A percentile compares a stretch with the other conserved stretches of the same genome.
These are phyloP conservation scores for Siniperca knerii DNA, from an alignment of 2,113 vertebrate genomes.

Conservation along the genomic window DNA sequence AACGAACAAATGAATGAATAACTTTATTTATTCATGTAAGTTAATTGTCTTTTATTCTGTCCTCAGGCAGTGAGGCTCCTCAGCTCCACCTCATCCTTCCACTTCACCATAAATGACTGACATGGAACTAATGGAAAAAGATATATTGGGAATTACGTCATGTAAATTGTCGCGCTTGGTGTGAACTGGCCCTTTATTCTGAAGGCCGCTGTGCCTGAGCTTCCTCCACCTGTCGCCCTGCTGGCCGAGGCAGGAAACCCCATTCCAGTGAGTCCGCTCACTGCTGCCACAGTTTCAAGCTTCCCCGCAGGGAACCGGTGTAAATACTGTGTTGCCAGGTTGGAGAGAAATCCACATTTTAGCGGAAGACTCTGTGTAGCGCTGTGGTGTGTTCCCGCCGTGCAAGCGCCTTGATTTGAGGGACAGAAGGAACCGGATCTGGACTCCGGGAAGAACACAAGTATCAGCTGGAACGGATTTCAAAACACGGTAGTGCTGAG, in stretches of 20 bases:
- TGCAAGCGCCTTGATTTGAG: background rate
- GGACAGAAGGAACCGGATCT: slow-evolving; percentile 21
- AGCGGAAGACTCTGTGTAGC: background rate
- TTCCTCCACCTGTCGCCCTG: slow-evolving; percentile 44
- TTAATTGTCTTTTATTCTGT: too few species aligned
- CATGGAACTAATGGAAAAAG: too few species aligned
- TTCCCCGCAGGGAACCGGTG: fast-evolving
- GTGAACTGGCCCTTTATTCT: background rate
- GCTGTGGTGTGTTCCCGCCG: background rate
- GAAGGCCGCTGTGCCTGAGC: background rate
- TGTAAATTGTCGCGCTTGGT: too few species aligned
- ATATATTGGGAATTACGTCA: too few species aligned
- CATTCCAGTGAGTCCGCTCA: fast-evolving
- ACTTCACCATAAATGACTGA: too few species aligned
- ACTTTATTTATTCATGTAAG: too few species aligned
- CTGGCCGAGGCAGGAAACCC: slow-evolving; percentile 2
- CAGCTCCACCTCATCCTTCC: too few species aligned
- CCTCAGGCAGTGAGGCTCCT: too few species aligned
- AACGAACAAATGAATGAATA: too few species aligned
- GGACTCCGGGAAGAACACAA: background rate
- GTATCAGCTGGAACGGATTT: slow-evolving; percentile 40
- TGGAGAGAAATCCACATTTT: slow-evolving; percentile 1
- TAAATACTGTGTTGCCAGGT: slow-evolving; percentile 66
- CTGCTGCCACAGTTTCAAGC: slow-evolving; percentile 19
- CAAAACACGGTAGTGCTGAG: background rate